Conservation (phyloP, 1,140 invertebrate species). For the Drosophila orena region DNA sequence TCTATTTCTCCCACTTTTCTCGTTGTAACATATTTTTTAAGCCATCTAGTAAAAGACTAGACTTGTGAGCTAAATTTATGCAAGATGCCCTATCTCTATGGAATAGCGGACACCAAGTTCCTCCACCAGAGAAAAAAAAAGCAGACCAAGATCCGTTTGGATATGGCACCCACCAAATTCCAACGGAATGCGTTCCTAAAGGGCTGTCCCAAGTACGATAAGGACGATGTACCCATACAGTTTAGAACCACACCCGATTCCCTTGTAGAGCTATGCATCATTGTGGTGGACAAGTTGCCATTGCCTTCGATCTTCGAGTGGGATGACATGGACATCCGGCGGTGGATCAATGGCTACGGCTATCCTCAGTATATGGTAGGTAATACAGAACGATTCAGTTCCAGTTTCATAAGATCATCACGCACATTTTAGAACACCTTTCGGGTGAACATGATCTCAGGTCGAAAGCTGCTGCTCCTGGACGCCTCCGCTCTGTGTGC, state of each 20-base stretch:
- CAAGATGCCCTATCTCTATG: slow-evolving; percentile 65
- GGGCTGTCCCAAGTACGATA: slow-evolving; percentile 46
- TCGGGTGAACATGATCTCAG: slow-evolving; percentile 59
- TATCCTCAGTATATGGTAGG: slow-evolving; percentile 74
- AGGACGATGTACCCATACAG: slow-evolving; percentile 55
- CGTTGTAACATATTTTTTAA: slow-evolving; percentile 12
- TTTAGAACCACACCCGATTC: slow-evolving; percentile 45
- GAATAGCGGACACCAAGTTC: slow-evolving; percentile 71
- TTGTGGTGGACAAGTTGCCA: slow-evolving; percentile 61
- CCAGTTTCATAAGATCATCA: background rate
- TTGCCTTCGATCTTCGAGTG: slow-evolving; percentile 60
- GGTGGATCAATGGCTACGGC: slow-evolving; percentile 57
- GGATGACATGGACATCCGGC: slow-evolving; percentile 55
- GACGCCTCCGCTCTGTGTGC: slow-evolving; percentile 63
- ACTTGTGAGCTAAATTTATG: slow-evolving; percentile 10
- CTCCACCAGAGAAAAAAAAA: slow-evolving; percentile 7
- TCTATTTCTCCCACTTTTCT: slow-evolving; percentile 4
- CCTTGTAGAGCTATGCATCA: slow-evolving; percentile 48
- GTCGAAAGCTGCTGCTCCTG: slow-evolving; percentile 61
- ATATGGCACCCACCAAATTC: slow-evolving; percentile 39
- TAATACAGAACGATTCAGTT: background rate
- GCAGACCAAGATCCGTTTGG: background rate
- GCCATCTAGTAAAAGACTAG: background rate
- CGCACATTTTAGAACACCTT: slow-evolving; percentile 58
- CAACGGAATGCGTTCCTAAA: slow-evolving; percentile 16